Evolutionary conservation across 2,888 invertebrate species (phyloP), one percentile per base, ranked within the genome.

Genomic region (Aspidiotus rigidus): DNA sequence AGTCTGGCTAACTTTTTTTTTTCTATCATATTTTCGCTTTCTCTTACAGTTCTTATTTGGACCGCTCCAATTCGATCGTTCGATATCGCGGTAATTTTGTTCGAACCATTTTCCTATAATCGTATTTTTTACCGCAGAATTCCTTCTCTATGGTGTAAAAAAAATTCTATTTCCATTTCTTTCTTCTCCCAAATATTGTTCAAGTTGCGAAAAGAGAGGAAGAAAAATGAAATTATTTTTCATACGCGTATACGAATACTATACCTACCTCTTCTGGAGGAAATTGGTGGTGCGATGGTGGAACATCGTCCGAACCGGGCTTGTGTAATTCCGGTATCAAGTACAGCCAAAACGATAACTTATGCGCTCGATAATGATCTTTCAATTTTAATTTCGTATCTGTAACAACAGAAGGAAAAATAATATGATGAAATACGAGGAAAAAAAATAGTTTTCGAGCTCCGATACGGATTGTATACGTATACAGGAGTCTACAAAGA

Each of bases 321-420:
- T 89, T 87, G 77, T 92, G 92, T 41, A 92, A 82, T 77, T 95
- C 94, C 54, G 96, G 96, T 71, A 97, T 92, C 66, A 96, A 82
- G 76, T 95, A 93, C 71, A 95, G 79, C 97, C 97, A 97, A 79
- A 96, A 92, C 1, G 95, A 94, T 67, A 96, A 82, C 73, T 88
- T 85, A 80, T 95, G 94, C 2, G 95, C 93, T 73, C 95, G 85
- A 80, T 95, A 96, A 80, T 95, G 95, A 75, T 93, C 92, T 78
- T 92, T 92, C 73, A 94, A 80, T 77, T 91, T 91, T 0, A 93
- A 89, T 77, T 95, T 93, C 62, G 88, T 88, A 77, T 93, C 95
- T 90, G 81, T 13, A 79, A 61, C 8, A 54, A 28, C n/a, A 69
- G 55, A 28, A 6, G 49, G 28, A 28, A 7, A 28, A 13, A 59